Percentiles rank a stretch among this genome's conserved stretches.
Evolutionary conservation across 2,113 vertebrate genomes (phyloP).

Genomic region (Mobula birostris): DNA sequence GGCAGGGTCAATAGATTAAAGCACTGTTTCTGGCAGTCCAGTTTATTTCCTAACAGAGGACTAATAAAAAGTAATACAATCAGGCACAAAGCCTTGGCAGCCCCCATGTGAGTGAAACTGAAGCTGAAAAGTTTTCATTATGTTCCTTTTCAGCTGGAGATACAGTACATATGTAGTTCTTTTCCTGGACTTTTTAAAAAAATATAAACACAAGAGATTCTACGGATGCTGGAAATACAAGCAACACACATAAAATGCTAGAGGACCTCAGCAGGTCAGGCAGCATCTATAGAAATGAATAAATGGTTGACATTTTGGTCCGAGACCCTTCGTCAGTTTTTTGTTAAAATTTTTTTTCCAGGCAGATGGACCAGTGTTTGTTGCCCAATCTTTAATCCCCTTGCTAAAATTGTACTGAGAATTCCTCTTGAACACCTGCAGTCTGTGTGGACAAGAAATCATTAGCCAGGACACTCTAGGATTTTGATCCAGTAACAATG

Average conservation of each 20-base stretch:
- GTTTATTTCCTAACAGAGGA: slow-evolving; percentile 85
- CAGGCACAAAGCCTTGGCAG: slow-evolving; percentile 81
- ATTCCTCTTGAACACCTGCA: not conserved
- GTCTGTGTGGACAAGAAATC: not conserved
- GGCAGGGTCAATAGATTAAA: slow-evolving; percentile 82
- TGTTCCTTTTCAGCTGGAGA: slow-evolving; percentile 84
- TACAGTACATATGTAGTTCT: slow-evolving; percentile 84
- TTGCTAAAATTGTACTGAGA: not conserved
- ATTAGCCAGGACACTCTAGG: not conserved
- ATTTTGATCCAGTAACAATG: not conserved
- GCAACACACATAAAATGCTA: too few relatives aligned
- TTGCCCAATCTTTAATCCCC: not conserved
- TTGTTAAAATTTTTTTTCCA: not conserved
- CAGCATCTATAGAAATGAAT: too few relatives aligned
- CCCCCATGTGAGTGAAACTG: slow-evolving; percentile 80
- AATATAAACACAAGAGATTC: too few relatives aligned
- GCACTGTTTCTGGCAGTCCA: slow-evolving; percentile 83
- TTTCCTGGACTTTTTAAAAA: slow-evolving; percentile 65
- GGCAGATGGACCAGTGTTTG: not conserved
- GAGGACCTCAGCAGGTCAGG: too few relatives aligned
- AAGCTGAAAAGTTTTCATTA: slow-evolving; percentile 93
- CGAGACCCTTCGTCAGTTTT: slow-evolving; percentile 46
- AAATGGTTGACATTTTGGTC: too few relatives aligned
- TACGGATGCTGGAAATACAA: too few relatives aligned
- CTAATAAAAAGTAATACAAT: slow-evolving; percentile 94